Evolutionary conservation across 2,113 vertebrate genomes (phyloP).

Genomic region (Morphnarchus princeps): DNA sequence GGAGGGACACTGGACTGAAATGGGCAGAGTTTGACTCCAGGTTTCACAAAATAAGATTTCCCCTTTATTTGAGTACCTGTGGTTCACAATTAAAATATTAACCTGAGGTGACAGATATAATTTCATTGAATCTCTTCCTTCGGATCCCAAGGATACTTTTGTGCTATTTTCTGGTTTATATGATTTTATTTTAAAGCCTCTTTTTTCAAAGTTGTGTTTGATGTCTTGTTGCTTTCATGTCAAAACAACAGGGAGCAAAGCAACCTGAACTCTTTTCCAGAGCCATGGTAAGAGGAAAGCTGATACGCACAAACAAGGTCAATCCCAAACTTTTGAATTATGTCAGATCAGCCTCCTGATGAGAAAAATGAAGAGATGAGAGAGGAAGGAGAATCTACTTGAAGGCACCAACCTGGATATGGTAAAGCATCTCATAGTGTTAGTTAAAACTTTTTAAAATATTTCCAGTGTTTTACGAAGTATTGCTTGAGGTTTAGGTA

Average conservation of each 20-base stretch:
- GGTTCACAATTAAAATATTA: background rate
- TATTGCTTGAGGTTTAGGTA: background rate
- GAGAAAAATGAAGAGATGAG: background rate
- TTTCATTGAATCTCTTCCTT: background rate
- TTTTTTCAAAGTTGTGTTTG: background rate
- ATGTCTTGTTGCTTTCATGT: background rate
- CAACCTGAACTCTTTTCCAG: background rate
- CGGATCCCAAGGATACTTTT: background rate
- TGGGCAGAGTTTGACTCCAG: background rate
- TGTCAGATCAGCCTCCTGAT: background rate
- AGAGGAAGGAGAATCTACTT: background rate
- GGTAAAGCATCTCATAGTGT: background rate
- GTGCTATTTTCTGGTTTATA: background rate
- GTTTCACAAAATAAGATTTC: background rate
- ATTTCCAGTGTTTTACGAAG: background rate
- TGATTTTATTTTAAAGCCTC: background rate
- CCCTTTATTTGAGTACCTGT: background rate
- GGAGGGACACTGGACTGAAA: background rate
- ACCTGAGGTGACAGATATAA: background rate
- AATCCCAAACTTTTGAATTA: background rate
- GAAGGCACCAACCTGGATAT: background rate
- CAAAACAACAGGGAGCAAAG: background rate
- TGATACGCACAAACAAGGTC: background rate
- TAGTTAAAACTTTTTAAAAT: background rate
- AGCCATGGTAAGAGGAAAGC: background rate